These are phyloP conservation scores for Thalpophila matura DNA, from an alignment of 2,888 invertebrate genomes.

Conservation along the genomic window DNA sequence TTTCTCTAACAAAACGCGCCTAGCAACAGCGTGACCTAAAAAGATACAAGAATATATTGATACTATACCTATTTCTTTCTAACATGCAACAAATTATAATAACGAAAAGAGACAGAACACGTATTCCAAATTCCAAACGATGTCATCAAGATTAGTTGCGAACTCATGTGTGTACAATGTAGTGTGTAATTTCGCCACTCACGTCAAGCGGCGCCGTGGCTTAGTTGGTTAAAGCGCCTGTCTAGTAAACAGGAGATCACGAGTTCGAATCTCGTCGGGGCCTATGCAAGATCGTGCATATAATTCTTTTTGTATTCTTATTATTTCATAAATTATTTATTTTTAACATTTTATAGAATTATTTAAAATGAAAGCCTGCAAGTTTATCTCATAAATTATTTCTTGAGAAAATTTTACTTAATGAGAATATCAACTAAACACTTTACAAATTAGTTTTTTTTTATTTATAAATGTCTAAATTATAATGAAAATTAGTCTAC, in stretches of 20 bases:
- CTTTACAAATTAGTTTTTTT: too few relatives aligned
- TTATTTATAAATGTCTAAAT: too few relatives aligned
- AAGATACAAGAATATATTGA: conserved; percentile 15
- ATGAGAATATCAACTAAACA: too few relatives aligned
- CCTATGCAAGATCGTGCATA: conserved; percentile 65
- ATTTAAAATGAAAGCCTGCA: too few relatives aligned
- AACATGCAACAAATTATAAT: background rate
- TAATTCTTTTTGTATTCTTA: conserved; percentile 12
- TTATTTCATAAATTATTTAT: background rate
- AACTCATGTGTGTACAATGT: conserved; percentile 32
- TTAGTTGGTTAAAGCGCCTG: conserved; percentile 90
- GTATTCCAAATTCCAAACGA: conserved; percentile 15
- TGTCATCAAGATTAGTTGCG: conserved; percentile 19
- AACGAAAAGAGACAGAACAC: conserved; percentile 32
- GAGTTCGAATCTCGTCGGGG: conserved; percentile 90
- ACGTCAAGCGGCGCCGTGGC: conserved; percentile 81
- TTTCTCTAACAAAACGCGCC: conserved; percentile 16
- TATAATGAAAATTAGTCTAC: too few relatives aligned
- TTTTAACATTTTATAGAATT: background rate
- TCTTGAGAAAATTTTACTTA: too few relatives aligned
- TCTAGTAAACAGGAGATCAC: conserved; percentile 90
- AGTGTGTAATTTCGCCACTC: conserved; percentile 44
- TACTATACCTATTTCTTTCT: conserved; percentile 29
- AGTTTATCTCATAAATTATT: too few relatives aligned
- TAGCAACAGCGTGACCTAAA: conserved; percentile 42